Base-by-base conservation (phyloP, 2,888 invertebrate species). In the Lasioglossum calceatum region DNA sequence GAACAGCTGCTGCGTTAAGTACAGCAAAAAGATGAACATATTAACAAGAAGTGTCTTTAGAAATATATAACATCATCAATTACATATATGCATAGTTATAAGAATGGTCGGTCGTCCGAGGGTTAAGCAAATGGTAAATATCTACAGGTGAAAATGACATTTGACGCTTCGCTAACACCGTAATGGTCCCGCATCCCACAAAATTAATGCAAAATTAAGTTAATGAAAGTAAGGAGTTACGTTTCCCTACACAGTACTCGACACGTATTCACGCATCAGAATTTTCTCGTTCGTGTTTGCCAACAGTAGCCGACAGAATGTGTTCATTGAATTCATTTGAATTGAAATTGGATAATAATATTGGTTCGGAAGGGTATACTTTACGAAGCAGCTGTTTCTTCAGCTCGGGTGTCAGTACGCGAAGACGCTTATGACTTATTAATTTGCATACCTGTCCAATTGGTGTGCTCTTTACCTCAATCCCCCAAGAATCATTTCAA, bases 371-470 rank as follows among this genome's bases (percentile, higher is more conserved):
- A 10, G 61, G 19, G 36, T 10, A 23, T 32, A 67, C 19, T 67
- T 36, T 67, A 32, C 36, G 61, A 32, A 67, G 67, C 67, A 67
- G 67, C 67, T 67, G 67, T 23, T 36, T 36, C 67, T 19, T 19
- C 8, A 10, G 67, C 36, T 67, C 36, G 19, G 36, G 36, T 67
- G 67, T 36, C 36, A 4, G 67, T 36, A 8, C 70, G 70, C 12
- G 12, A 42, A 70, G 39, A 23, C 39, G 70, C 12, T 70, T 39
- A 39, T 39, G 70, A 16, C 61, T 70, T 36, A 54, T 75, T 70
- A 70, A 70, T 70, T 70, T 70, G 39, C 70, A 70, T 75, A 75
- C 75, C 36, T 39, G 39, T 70, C 23, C 70, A 42, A 42, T 70
- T 70, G 39, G 12, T 10, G 39, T n/a, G n/a, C 23, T 39, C 19